Conservation (phyloP, 1,140 invertebrate species). For the Megalopta genalis region DNA sequence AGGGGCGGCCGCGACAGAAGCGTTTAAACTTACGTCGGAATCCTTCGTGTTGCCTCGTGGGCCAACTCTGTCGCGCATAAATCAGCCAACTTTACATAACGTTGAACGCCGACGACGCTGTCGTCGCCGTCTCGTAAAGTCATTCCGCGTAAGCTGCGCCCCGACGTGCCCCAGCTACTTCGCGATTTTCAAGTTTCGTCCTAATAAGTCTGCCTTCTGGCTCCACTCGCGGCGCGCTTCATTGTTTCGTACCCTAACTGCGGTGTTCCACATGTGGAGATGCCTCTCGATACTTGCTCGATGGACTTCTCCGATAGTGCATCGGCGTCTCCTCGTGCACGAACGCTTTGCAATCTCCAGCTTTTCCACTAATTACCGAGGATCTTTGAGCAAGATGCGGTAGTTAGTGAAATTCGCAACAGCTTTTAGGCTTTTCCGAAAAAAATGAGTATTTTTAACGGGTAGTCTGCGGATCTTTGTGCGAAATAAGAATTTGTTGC, state of each 20-base stretch:
- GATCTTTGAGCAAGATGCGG: too few species aligned
- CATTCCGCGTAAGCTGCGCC: slow-evolving; percentile 28
- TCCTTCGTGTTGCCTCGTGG: slow-evolving; percentile 63
- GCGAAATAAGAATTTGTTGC: too few species aligned
- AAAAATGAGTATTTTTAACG: too few species aligned
- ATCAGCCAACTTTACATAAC: slow-evolving; percentile 67
- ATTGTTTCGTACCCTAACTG: neutral
- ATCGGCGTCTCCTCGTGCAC: too few species aligned
- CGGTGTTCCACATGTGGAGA: too few species aligned
- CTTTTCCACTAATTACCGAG: too few species aligned
- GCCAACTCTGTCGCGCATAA: slow-evolving; percentile 64
- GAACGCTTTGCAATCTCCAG: too few species aligned
- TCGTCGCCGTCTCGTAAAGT: slow-evolving; percentile 43
- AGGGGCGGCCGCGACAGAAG: slow-evolving; percentile 37
- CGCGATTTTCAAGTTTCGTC: slow-evolving; percentile 52
- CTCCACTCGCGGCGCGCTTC: neutral
- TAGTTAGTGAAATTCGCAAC: too few species aligned
- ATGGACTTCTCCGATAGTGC: too few species aligned
- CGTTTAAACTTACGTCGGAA: slow-evolving; percentile 69
- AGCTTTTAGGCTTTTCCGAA: too few species aligned
- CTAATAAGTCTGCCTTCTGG: slow-evolving; percentile 46
- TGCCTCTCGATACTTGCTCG: too few species aligned
- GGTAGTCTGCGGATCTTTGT: too few species aligned
- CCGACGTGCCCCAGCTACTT: slow-evolving; percentile 44
- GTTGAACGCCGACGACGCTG: slow-evolving; percentile 55